Evolutionary conservation across 1,140 invertebrate species (phyloP).

Genomic region (Nymphalis io): DNA sequence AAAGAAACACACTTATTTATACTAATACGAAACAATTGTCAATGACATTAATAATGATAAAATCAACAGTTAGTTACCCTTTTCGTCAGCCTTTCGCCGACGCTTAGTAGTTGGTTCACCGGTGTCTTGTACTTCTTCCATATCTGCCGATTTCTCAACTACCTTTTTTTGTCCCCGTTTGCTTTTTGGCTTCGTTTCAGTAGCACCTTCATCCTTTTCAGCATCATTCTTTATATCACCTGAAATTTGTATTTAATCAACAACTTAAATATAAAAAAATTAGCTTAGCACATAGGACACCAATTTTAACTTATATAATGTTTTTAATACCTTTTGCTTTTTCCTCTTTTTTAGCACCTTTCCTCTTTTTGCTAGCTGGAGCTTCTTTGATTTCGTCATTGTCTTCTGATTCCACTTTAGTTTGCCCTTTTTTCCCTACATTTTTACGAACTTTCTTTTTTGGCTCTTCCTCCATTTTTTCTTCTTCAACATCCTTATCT

Average conservation of each 20-base stretch:
- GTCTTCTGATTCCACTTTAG: conserved; percentile 54
- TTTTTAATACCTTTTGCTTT: conserved; percentile 59
- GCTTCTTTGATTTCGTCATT: conserved; percentile 48
- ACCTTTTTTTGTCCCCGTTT: conserved; percentile 63
- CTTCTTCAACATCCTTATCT: conserved; percentile 37
- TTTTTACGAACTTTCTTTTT: conserved; percentile 62
- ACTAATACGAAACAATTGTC: conserved; percentile 63
- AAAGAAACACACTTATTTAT: conserved; percentile 64
- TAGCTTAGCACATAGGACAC: not conserved
- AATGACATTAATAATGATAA: conserved; percentile 42
- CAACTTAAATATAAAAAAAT: too few species aligned
- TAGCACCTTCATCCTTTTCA: conserved; percentile 47
- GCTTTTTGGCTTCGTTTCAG: conserved; percentile 60
- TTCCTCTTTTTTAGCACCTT: conserved; percentile 57
- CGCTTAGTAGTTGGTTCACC: conserved; percentile 62
- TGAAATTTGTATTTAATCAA: conserved; percentile 27
- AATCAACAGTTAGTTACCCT: conserved; percentile 72
- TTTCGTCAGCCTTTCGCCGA: conserved; percentile 67
- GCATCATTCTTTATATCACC: conserved; percentile 59
- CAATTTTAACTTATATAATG: not conserved
- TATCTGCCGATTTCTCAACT: conserved; percentile 42
- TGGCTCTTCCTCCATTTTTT: conserved; percentile 44
- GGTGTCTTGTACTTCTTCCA: conserved; percentile 57
- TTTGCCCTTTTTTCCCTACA: conserved; percentile 53
- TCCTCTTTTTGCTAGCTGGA: conserved; percentile 49